Conservation (phyloP, 2,888 invertebrate species). For the Trissolcus brochymenae region DNA sequence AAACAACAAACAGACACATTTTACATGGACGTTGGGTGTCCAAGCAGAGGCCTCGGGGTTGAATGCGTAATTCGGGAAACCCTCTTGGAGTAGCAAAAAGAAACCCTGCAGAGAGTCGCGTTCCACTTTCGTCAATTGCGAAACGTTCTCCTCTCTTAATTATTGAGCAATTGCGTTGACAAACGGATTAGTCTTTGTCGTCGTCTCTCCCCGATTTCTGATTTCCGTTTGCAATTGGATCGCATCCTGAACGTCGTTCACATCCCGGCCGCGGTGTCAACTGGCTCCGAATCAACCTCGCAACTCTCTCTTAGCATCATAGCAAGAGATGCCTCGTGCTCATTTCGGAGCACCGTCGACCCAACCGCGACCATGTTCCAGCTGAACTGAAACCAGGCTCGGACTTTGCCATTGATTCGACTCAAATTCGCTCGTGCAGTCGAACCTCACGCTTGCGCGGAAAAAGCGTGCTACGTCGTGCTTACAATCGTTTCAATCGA, state of each 20-base stretch:
- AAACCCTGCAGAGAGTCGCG: conserved; percentile 24
- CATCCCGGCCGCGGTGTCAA: not conserved
- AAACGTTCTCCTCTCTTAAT: conserved; percentile 3
- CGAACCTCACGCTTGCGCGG: conserved; percentile 57
- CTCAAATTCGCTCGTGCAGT: conserved; percentile 41
- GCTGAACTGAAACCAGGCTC: conserved; percentile 47
- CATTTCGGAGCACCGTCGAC: conserved; percentile 15
- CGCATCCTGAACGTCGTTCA: not conserved
- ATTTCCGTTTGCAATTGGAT: not conserved
- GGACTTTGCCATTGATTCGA: conserved; percentile 62
- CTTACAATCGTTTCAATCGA: conserved; percentile 16
- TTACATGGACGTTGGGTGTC: conserved; percentile 3
- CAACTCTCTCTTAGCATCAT: not conserved
- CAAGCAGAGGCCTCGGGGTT: conserved; percentile 15
- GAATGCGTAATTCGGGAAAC: conserved; percentile 28
- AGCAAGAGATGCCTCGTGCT: conserved; percentile 7
- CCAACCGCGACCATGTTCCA: conserved; percentile 38
- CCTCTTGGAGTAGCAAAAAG: conserved; percentile 24
- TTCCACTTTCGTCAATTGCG: conserved; percentile 27
- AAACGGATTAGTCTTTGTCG: not conserved
- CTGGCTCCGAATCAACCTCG: not conserved
- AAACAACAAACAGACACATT: not conserved
- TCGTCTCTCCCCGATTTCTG: not conserved
- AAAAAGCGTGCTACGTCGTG: conserved; percentile 15
- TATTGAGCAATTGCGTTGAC: conserved; percentile 32